These are phyloP conservation scores for Perca schrenkii DNA, from an alignment of 2,113 vertebrate genomes.

Conservation along the genomic window DNA sequence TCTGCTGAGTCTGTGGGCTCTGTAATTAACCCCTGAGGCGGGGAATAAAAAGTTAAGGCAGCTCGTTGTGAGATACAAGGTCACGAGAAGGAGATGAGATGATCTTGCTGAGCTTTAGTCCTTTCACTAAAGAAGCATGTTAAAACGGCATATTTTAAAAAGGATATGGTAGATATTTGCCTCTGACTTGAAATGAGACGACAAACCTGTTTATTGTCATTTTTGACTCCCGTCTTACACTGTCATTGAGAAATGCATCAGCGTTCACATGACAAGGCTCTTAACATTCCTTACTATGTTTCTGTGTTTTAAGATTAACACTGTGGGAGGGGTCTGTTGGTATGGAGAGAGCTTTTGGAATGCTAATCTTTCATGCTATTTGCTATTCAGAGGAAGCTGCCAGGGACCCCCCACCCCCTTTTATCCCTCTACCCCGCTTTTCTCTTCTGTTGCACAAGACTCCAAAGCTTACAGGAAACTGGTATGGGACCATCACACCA, in stretches of 20 bases:
- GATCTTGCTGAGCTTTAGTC: slow-evolving; percentile 1
- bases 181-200: background rate
- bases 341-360: slow-evolving; percentile 76
- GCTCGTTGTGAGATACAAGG: slow-evolving; percentile 42
- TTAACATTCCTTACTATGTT: slow-evolving; percentile 57
- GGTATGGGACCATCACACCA: slow-evolving; percentile 41
- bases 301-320: slow-evolving; percentile 64
- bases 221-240: background rate
- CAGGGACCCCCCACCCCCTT: slow-evolving; percentile 4
- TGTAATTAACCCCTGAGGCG: slow-evolving; percentile 62
- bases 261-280: slow-evolving; percentile 53
- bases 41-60: slow-evolving; percentile 46
- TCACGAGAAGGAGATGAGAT: slow-evolving; percentile 16
- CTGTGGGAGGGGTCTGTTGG: slow-evolving; percentile 61
- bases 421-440: slow-evolving; percentile 6
- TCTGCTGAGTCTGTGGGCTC: slow-evolving; percentile 23
- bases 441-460: slow-evolving; percentile 39
- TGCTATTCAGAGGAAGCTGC: slow-evolving; percentile 62
- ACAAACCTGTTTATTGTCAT: background rate
- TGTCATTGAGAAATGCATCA: slow-evolving; percentile 32
- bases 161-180: background rate
- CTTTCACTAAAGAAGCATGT: background rate
- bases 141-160: background rate
- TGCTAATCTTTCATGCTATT: slow-evolving; percentile 75
- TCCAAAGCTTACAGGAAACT: slow-evolving; percentile 48